Evolutionary conservation across 2,888 invertebrate species (phyloP).

Genomic region (Lochmaea capreae): DNA sequence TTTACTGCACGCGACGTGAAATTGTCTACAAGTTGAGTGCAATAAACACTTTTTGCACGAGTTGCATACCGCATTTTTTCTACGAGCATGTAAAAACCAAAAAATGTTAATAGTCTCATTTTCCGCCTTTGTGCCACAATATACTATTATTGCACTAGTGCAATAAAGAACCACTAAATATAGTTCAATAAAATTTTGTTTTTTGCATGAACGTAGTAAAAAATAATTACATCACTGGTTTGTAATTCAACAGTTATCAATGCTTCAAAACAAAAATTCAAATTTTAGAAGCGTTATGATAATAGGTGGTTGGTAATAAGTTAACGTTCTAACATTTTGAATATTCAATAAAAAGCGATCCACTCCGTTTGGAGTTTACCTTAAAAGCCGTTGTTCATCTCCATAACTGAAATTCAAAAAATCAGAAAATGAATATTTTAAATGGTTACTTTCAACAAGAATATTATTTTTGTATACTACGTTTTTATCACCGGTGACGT

Average conservation of each 20-base stretch:
- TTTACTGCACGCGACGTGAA: too few relatives aligned
- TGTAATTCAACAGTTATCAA: neutral
- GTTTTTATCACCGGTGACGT: neutral
- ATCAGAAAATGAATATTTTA: neutral
- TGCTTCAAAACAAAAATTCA: neutral
- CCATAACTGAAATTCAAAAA: constrained; percentile 10
- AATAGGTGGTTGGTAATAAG: neutral
- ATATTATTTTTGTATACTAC: neutral
- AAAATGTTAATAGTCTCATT: too few relatives aligned
- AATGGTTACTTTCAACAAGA: neutral
- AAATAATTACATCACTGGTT: constrained; percentile 4
- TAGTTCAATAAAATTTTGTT: too few relatives aligned
- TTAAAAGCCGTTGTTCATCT: constrained; percentile 9
- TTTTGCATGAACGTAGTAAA: too few relatives aligned
- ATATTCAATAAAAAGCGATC: constrained; percentile 8
- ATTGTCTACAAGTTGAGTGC: too few relatives aligned
- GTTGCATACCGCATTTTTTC: too few relatives aligned
- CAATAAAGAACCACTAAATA: too few relatives aligned
- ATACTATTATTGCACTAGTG: too few relatives aligned
- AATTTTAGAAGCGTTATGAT: neutral
- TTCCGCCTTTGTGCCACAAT: too few relatives aligned
- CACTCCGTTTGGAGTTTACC: neutral
- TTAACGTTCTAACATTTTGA: neutral
- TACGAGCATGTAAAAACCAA: too few relatives aligned
- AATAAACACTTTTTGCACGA: too few relatives aligned